These are phyloP conservation scores for Aurelia sp. DNA, from an alignment of 30 jellyfish, hydroid and myxozoan genomes.

Conservation along the genomic window DNA sequence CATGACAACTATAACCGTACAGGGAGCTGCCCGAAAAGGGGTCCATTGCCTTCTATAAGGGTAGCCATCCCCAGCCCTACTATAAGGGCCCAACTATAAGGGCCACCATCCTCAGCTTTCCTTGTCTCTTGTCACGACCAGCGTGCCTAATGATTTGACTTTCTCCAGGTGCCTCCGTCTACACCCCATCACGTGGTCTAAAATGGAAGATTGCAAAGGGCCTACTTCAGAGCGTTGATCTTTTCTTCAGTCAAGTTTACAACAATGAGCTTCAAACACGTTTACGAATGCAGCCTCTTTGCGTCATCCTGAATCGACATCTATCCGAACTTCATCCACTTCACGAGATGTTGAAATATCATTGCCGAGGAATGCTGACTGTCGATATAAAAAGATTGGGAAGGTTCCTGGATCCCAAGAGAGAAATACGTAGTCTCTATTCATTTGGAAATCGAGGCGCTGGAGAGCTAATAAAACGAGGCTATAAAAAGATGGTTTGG, in stretches of 20 bases:
- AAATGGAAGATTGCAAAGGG: conserved; percentile 77
- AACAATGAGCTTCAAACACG: conserved; percentile 83
- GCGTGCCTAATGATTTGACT: too few relatives aligned
- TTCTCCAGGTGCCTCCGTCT: conserved; percentile 63
- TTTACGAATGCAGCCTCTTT: conserved; percentile 70
- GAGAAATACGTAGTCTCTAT: neutral
- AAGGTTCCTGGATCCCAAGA: neutral
- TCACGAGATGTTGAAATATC: conserved; percentile 69
- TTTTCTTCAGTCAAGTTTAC: conserved; percentile 32
- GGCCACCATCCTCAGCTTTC: too few relatives aligned
- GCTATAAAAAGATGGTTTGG: conserved; percentile 37
- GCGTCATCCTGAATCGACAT: conserved; percentile 71
- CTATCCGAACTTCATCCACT: conserved; percentile 79
- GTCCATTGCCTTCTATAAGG: too few relatives aligned
- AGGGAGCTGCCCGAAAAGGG: too few relatives aligned
- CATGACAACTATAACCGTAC: too few relatives aligned
- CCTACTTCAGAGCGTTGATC: conserved; percentile 62
- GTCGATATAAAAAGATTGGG: conserved; percentile 24
- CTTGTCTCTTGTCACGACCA: too few relatives aligned
- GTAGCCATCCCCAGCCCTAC: too few relatives aligned
- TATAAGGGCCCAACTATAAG: too few relatives aligned
- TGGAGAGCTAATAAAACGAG: conserved; percentile 16
- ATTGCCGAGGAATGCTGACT: conserved; percentile 79
- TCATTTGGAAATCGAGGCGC: conserved; percentile 41
- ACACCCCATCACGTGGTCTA: conserved; percentile 72